Percentiles rank a stretch among this genome's conserved stretches.
Conservation (phyloP, 2,797 vertebrate genomes). For the Hemitrygon akajei region DNA sequence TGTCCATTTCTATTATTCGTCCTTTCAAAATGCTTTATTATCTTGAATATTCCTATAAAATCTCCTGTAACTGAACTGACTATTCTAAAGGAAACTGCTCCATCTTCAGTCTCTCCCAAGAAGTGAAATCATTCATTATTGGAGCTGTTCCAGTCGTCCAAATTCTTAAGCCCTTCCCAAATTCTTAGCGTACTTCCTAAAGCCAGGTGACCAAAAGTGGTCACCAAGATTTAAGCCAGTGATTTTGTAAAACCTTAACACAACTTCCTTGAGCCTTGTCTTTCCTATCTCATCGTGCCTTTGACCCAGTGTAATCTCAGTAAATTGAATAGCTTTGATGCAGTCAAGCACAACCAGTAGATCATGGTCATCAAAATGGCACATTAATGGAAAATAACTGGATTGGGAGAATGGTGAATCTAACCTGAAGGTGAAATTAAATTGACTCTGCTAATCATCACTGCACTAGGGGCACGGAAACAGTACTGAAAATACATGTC, state of each 20-base stretch:
- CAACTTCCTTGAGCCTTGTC: background rate
- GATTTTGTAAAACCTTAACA: background rate
- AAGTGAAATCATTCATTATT: background rate
- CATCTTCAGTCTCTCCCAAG: background rate
- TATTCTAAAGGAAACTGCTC: background rate
- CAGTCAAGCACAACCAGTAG: background rate
- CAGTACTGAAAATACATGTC: background rate
- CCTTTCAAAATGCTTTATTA: background rate
- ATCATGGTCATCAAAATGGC: too few relatives aligned
- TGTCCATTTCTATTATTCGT: background rate
- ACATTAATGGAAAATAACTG: conserved; percentile 14
- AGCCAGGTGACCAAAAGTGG: background rate
- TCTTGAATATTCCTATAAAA: background rate
- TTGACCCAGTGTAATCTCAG: background rate
- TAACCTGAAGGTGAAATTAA: background rate
- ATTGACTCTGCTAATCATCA: background rate
- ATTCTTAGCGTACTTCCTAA: background rate
- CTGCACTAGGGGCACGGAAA: background rate
- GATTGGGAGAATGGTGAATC: background rate
- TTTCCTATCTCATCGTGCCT: background rate
- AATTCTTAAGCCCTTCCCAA: background rate
- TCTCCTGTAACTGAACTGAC: background rate
- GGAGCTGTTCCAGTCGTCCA: background rate
- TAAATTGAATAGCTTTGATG: background rate
- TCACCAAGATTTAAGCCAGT: background rate